A percentile compares a stretch with the other conserved stretches of the same genome.
Evolutionary conservation across 2,888 invertebrate genomes (phyloP).

Genomic region (Orgyia antiqua): DNA sequence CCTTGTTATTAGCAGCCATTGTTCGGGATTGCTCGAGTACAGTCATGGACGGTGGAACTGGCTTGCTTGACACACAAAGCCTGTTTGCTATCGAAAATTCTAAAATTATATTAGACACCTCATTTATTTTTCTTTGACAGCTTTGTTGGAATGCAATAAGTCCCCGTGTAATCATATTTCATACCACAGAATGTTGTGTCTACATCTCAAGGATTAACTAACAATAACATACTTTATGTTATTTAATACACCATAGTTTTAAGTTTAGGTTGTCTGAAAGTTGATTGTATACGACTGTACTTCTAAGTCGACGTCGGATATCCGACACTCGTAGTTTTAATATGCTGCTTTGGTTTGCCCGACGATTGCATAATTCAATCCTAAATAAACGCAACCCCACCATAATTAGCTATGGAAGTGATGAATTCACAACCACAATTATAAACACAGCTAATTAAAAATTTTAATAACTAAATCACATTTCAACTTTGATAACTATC

Average conservation of each 20-base stretch:
- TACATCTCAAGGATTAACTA: too few species aligned
- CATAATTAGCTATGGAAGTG: slow-evolving; percentile 68
- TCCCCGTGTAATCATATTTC: too few species aligned
- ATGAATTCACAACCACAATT: slow-evolving; percentile 58
- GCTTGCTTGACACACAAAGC: slow-evolving; percentile 22
- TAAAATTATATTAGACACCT: slow-evolving; percentile 16
- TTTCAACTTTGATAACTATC: slow-evolving; percentile 25
- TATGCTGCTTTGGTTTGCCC: slow-evolving; percentile 46
- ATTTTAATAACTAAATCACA: slow-evolving; percentile 36
- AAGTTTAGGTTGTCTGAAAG: neutral
- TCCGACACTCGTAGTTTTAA: slow-evolving; percentile 66
- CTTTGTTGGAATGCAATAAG: too few species aligned
- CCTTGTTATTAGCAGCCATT: slow-evolving; percentile 75
- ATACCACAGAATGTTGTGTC: too few species aligned
- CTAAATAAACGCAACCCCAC: slow-evolving; percentile 62
- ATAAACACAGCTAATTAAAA: slow-evolving; percentile 55
- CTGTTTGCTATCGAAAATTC: slow-evolving; percentile 21
- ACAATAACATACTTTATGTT: neutral
- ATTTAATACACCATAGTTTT: neutral
- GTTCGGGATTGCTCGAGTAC: slow-evolving; percentile 64
- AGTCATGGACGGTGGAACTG: slow-evolving; percentile 37
- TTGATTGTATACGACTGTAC: slow-evolving; percentile 42
- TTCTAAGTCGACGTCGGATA: slow-evolving; percentile 59
- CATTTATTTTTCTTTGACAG: slow-evolving; percentile 19
- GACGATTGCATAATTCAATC: slow-evolving; percentile 62